These are phyloP conservation scores for Chaenodraco wilsoni DNA, from an alignment of 2,797 vertebrate genomes.

Conservation along the genomic window DNA sequence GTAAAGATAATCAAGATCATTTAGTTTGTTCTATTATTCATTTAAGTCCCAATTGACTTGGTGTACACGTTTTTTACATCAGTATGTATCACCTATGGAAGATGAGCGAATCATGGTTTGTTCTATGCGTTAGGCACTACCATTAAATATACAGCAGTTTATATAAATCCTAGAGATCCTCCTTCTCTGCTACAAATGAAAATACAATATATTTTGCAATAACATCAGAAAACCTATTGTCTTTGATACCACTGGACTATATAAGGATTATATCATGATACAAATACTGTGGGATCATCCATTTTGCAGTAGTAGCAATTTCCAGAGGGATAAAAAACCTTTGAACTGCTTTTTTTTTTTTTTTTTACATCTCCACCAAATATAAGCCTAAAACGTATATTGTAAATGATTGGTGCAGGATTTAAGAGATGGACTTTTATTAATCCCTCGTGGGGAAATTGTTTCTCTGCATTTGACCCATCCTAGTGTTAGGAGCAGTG, in stretches of 20 bases:
- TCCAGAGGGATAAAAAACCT: background rate
- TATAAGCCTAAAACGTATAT: background rate
- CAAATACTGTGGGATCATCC: background rate
- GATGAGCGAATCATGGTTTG: background rate
- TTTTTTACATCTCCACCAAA: background rate
- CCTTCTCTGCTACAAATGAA: background rate
- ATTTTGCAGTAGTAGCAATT: background rate
- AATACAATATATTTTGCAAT: background rate
- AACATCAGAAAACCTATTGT: background rate
- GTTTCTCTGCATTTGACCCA: too few species aligned
- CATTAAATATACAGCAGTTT: constrained; percentile 1
- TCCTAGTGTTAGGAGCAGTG: too few species aligned
- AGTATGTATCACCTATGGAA: background rate
- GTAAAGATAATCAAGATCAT: too few species aligned
- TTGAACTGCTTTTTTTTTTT: background rate
- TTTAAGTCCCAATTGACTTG: too few species aligned
- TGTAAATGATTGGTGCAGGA: background rate
- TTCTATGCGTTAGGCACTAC: background rate
- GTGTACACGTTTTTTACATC: too few species aligned
- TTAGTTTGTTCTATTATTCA: too few species aligned
- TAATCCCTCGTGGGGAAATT: too few species aligned
- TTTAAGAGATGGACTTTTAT: too few species aligned
- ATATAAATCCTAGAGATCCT: background rate
- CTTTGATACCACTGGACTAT: too few species aligned
- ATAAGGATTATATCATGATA: too few species aligned